Evolutionary conservation across 2,797 vertebrate genomes (phyloP), one percentile per base, ranked within the genome.

Genomic region (Otus scops): DNA sequence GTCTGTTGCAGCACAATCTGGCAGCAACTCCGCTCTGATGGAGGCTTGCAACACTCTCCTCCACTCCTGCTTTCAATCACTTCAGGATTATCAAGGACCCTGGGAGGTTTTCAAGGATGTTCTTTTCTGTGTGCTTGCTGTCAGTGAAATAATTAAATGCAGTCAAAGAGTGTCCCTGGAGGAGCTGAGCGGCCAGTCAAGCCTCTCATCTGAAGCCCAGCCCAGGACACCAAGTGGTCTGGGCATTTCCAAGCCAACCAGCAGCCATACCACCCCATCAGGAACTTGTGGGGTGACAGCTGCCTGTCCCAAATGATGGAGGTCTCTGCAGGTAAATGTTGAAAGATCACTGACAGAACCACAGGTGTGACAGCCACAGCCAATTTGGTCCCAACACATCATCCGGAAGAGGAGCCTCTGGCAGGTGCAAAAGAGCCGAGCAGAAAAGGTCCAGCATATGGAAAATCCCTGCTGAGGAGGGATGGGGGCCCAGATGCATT

Each of bases 231-330:
- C 39, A 38, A 51, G 34, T 5, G 32, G 24, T 75, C 56, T 67
- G 59, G 53, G 47, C 60, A 45, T 38, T 80, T 53, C 69, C 45
- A 80, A 11, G 70, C 16, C 78, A 85, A 50, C 30, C 60, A 43
- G 56, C 41, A 85, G 41, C 36, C 57, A 23, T 17, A 23, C 12
- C 0, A 0, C 39, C 41, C 48, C 23, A 34, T 10, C 2, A 3
- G 27, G 32, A 61, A 50, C n/a, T 54, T n/a, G 41, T 24, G 22
- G 26, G 12, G 51, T 65, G 76, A 43, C 4, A 1, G 36, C 43
- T 77, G 50, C 51, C 73, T 51, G 38, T 51, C 30, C 27, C 48
- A 39, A 39, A 39, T 2, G 4, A 56, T 64, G 77, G 13, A 77
- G 28, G 10, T 71, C 53, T 89, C 65, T 54, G 41, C 48, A 67